Base-by-base conservation (phyloP, 2,888 invertebrate genomes). In the Lasioglossum lativentre region DNA sequence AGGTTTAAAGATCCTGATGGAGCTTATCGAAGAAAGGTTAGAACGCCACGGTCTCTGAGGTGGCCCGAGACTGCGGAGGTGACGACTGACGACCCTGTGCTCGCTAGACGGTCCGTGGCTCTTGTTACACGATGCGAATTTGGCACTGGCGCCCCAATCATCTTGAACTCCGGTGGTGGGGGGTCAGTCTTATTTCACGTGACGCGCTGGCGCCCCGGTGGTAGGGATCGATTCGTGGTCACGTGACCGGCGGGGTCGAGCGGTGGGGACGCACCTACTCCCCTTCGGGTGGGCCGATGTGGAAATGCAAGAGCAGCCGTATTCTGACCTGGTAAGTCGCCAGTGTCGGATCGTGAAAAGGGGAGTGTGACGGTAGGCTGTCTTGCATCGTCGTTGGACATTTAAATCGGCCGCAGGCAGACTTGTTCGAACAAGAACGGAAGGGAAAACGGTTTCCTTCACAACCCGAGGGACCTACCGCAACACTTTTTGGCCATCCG, bases 321-420 rank as follows among this genome's bases (percentile, higher is more conserved):
- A 95, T 94, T 95, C 94, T 94, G 94, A 94, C 94, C 94, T 94
- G 94, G 94, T 94, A 94, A 93, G 94, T 93, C 92, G 92, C 93
- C 94, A 93, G 94, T 92, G 94, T 94, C 94, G 93, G 94, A 90
- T 94, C 93, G 94, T 92, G 86, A 88, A 79, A 80, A 75, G 87
- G 89, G 88, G 85, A 82, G 52, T 78, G 84, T 78, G 84, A 78
- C 76, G 76, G 73, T 74, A 72, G 74, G 72, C 79, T 85, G 56
- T 56, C 56, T 81, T 14, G 38, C 38, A 40, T 23, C 70, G 80
- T 38, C 81, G 78, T 78, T 84, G 85, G 91, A 91, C 91, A 90
- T 91, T 91, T 91, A 91, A 91, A 91, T 83, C 87, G 83, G 71
- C 81, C 83, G 80, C 71, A 74, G 84, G 73, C 80, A 76, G 76